Base-by-base conservation (phyloP, 2,797 vertebrate genomes). In the Ctenosaura bakeri region DNA sequence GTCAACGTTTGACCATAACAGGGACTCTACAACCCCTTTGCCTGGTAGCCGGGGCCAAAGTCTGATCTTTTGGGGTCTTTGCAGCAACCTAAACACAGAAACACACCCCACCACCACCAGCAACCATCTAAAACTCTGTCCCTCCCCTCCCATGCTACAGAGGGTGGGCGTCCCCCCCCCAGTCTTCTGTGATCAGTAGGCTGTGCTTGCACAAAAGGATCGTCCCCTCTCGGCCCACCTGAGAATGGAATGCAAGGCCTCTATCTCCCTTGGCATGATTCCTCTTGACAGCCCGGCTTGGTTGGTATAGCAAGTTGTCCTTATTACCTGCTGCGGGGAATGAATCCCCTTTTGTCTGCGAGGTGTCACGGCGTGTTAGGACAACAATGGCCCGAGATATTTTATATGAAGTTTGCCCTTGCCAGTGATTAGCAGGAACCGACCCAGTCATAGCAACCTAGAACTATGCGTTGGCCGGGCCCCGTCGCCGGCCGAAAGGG, bases 391-490 rank as follows among this genome's bases (percentile, higher is more conserved):
- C 93, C 97, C 92, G 89, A 97, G 98, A 99, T 99, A 99, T 99
- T 99, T 99, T 98, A 99, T 99, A 99, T 99, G 99, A 99, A 99
- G 98, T 99, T 99, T 98, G 98, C 98, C 98, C 98, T 97, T 96
- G 98, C 98, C 97, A 97, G 98, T 98, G 98, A 99, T 99, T 99
- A 99, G 98, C 98, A 98, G 98, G 97, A 98, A 98, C 98, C 98
- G 98, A 98, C 98, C 98, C 98, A 99, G 99, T 99, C 99, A 99
- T 99, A 99, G 99, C 99, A 99, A 99, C 99, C 98, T 97, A 98
- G 98, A 99, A 98, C 98, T 99, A 99, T 99, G 99, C 98, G 97
- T 97, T 98, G 98, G 97, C 97, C 94, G 97, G 97, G 98, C 98
- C 98, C 97, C 88, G 98, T 97, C 97, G 98, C 98, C 98, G 97